Conservation (phyloP, 2,888 invertebrate species). For the Glyphotaelius pellucidus region DNA sequence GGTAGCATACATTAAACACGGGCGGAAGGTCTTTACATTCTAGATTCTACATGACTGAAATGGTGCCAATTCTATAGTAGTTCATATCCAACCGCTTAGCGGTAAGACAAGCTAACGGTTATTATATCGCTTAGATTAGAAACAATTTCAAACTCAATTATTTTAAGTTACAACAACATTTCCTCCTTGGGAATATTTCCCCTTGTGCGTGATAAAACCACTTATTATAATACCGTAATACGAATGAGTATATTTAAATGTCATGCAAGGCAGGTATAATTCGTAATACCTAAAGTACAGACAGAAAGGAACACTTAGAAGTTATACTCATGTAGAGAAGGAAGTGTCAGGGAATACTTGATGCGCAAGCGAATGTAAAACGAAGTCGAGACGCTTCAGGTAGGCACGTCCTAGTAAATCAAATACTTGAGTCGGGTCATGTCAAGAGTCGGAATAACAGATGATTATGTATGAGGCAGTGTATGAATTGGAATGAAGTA, state of each 20-base stretch:
- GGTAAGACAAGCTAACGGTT: background rate
- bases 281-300: background rate
- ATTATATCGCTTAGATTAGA: background rate
- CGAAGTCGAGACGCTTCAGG: background rate
- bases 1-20: background rate
- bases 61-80: background rate
- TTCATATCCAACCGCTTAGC: background rate
- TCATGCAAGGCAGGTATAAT: background rate
- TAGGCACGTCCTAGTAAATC: background rate
- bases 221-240: background rate
- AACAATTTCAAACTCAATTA: background rate
- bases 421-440: conserved; percentile 2
- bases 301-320: background rate
- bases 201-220: background rate
- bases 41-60: background rate
- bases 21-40: conserved; percentile 1
- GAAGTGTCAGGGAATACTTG: background rate
- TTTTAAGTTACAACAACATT: background rate
- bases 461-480: background rate
- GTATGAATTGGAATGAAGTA: background rate
- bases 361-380: background rate
- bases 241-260: background rate
- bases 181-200: background rate
- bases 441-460: conserved; percentile 2
- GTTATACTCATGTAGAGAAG: background rate